phyloP scores from a whole-genome alignment of 1,140 invertebrate genomes.

The Lordiphosa stackelbergi region DNA sequence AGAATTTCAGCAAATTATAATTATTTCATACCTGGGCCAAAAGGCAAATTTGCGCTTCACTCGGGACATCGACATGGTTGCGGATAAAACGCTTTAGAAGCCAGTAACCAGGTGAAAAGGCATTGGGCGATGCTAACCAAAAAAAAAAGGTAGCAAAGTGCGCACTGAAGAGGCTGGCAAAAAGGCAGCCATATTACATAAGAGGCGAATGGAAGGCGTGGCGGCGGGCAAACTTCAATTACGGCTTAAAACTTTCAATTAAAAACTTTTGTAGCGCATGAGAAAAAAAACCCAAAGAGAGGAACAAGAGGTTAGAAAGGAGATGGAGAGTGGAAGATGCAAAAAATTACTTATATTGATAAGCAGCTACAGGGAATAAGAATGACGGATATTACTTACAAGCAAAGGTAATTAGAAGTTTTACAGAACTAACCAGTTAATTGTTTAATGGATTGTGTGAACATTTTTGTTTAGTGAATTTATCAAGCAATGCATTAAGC shows the following conservation, averaged over 20 bases:
- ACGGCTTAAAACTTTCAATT: constrained; percentile 63
- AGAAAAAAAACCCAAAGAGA: constrained; percentile 21
- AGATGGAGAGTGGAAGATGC: constrained; percentile 3
- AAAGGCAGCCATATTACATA: constrained; percentile 31
- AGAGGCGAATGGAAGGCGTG: constrained; percentile 9
- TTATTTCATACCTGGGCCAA: constrained; percentile 54
- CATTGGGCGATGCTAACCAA: too few species aligned
- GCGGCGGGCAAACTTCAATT: constrained; percentile 57
- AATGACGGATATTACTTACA: constrained; percentile 1
- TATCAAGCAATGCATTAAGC: too few species aligned
- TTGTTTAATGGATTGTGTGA: too few species aligned
- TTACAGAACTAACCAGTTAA: neutral
- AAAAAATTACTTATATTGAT: constrained; percentile 3
- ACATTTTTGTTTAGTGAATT: too few species aligned
- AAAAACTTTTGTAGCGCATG: constrained; percentile 55
- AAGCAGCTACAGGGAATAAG: constrained; percentile 6
- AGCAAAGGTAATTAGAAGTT: neutral
- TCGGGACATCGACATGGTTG: constrained; percentile 36
- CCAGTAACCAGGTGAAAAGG: constrained; percentile 19
- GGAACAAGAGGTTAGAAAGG: neutral
- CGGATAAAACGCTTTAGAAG: constrained; percentile 51
- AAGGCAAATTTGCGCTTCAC: constrained; percentile 57
- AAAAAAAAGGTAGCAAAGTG: constrained; percentile 22
- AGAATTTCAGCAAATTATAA: constrained; percentile 55
- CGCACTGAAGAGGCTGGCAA: constrained; percentile 48